These are phyloP conservation scores for Scolopax rusticola DNA, from an alignment of 2,797 vertebrate species.

Conservation along the genomic window DNA sequence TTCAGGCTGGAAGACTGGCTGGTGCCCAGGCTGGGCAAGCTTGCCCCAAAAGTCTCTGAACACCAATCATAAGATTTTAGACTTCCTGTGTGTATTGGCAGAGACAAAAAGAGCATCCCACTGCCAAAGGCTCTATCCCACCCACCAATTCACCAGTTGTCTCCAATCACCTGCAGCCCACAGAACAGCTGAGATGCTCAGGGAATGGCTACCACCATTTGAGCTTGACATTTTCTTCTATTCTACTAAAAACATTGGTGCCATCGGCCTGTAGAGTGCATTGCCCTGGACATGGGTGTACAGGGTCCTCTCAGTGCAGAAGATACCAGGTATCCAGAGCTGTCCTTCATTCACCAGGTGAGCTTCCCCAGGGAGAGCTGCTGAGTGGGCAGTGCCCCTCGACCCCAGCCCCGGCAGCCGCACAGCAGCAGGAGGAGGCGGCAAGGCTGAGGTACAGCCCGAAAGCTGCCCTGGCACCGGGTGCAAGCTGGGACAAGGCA, in stretches of 20 bases:
- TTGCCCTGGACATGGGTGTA: fast-evolving
- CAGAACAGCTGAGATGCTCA: background rate
- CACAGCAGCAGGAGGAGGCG: fast-evolving
- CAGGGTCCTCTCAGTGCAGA: fast-evolving
- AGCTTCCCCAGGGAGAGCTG: background rate
- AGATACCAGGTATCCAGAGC: background rate
- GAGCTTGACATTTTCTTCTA: fast-evolving
- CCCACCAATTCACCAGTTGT: fast-evolving
- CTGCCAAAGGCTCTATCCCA: background rate
- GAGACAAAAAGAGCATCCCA: background rate
- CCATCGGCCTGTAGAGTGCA: background rate
- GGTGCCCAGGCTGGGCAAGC: background rate
- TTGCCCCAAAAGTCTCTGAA: background rate
- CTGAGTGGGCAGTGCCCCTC: background rate
- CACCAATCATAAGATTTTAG: background rate
- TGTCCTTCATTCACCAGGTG: fast-evolving
- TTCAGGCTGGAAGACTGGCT: background rate
- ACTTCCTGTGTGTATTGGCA: background rate
- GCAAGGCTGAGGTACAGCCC: fast-evolving
- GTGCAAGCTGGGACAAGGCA: fast-evolving
- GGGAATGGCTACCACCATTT: background rate
- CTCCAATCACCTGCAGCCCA: background rate
- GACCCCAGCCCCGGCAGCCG: background rate
- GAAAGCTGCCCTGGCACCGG: background rate
- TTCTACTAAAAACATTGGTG: background rate